These are phyloP conservation scores for Phoenicopterus ruber DNA, from an alignment of 2,113 vertebrate genomes.

Conservation along the genomic window DNA sequence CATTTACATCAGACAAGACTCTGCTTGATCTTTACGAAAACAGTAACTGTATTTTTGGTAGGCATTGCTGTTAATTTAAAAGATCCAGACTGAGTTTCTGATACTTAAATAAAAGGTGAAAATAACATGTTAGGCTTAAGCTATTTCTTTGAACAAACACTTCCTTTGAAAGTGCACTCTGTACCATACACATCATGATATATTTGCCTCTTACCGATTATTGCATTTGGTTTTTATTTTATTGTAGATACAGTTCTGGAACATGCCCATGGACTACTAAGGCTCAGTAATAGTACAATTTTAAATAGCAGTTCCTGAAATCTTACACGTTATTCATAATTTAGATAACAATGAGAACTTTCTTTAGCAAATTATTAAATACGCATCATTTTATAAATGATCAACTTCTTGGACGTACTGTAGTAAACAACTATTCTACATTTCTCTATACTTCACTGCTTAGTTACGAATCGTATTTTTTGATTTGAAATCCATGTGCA, in stretches of 20 bases:
- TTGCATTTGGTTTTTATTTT: background rate
- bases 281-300: background rate
- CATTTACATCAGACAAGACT: constrained; percentile 23
- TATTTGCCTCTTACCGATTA: constrained; percentile 4
- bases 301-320: background rate
- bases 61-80: constrained; percentile 6
- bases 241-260: background rate
- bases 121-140: background rate
- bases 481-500: background rate
- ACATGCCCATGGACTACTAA: constrained; percentile 14
- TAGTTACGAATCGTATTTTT: background rate
- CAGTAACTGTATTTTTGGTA: background rate
- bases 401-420: background rate
- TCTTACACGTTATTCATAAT: background rate
- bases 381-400: background rate
- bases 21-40: background rate
- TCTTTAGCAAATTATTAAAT: constrained; percentile 11
- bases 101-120: background rate
- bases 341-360: background rate
- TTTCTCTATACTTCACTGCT: constrained; percentile 1
- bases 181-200: background rate
- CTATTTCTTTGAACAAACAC: background rate
- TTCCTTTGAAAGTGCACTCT: constrained; percentile 18
- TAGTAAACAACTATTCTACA: background rate
- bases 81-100: constrained; percentile 16